These are phyloP conservation scores for Scomber japonicus DNA, from an alignment of 2,113 vertebrate species.

Conservation along the genomic window DNA sequence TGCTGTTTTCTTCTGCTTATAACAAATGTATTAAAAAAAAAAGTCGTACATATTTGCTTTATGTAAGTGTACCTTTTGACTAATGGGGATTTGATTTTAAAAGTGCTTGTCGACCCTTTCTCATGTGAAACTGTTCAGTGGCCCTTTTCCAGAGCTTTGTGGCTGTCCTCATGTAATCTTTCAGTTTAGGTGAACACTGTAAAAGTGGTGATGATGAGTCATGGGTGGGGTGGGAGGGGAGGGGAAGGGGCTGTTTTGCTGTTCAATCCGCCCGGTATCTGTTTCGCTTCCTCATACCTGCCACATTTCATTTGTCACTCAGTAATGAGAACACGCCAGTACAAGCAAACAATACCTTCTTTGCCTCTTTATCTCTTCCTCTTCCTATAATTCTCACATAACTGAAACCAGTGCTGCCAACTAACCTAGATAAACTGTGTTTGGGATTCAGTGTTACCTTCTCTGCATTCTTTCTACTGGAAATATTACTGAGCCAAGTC, in stretches of 20 bases:
- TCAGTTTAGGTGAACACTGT: conserved; percentile 47
- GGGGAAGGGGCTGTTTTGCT: too few relatives aligned
- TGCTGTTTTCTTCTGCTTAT: conserved; percentile 86
- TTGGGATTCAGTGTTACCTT: conserved; percentile 31
- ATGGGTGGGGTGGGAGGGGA: neutral
- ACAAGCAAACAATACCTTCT: neutral
- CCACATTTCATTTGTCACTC: conserved; percentile 15
- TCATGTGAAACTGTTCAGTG: conserved; percentile 68
- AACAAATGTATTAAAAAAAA: conserved; percentile 83
- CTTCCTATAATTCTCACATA: conserved; percentile 1
- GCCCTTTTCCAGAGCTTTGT: conserved; percentile 45
- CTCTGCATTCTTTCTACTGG: conserved; percentile 43
- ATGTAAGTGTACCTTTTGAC: conserved; percentile 71
- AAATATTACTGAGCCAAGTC: conserved; percentile 74
- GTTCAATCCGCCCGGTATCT: neutral
- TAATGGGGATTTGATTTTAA: conserved; percentile 63
- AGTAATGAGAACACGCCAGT: conserved; percentile 6
- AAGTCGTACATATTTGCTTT: conserved; percentile 74
- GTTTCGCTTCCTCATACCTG: neutral
- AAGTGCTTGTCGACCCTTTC: conserved; percentile 60
- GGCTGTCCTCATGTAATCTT: conserved; percentile 55
- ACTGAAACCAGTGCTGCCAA: conserved; percentile 64
- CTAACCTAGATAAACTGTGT: conserved; percentile 26
- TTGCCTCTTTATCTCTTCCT: neutral
- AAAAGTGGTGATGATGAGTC: neutral